Conservation (phyloP, 2,888 invertebrate genomes). For the Chymomyza fuscimana region DNA sequence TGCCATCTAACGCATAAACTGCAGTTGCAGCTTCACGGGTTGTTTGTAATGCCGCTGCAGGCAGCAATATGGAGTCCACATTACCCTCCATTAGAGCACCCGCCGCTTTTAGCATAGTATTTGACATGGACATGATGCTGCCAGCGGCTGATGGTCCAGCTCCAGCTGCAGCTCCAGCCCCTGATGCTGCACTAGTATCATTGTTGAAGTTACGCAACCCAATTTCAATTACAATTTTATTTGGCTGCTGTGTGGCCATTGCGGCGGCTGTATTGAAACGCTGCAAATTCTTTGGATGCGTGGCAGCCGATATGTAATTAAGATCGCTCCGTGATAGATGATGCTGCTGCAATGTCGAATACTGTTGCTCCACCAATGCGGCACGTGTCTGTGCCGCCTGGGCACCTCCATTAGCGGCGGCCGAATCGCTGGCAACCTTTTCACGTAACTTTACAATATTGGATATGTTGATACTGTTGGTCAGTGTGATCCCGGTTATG, state of each 20-base stretch:
- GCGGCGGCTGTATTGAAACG: slow-evolving; percentile 43
- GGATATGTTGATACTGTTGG: slow-evolving; percentile 79
- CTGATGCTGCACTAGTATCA: slow-evolving; percentile 18
- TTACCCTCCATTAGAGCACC: slow-evolving; percentile 75
- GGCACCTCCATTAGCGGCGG: slow-evolving; percentile 76
- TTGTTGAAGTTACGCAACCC: slow-evolving; percentile 68
- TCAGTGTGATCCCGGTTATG: slow-evolving; percentile 81
- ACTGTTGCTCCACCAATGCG: slow-evolving; percentile 77
- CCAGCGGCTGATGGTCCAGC: background rate
- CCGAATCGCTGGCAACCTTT: slow-evolving; percentile 78
- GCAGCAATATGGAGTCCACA: slow-evolving; percentile 77
- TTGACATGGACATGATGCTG: slow-evolving; percentile 46
- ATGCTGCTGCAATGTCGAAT: slow-evolving; percentile 76
- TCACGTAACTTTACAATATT: slow-evolving; percentile 78
- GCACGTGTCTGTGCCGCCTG: slow-evolving; percentile 77
- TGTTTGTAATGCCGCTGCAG: slow-evolving; percentile 52
- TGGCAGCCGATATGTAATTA: slow-evolving; percentile 75
- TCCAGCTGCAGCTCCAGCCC: slow-evolving; percentile 4
- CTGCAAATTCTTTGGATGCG: slow-evolving; percentile 77
- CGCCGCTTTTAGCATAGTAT: slow-evolving; percentile 57
- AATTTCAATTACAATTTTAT: slow-evolving; percentile 78
- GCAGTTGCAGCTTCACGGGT: slow-evolving; percentile 27
- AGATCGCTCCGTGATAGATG: slow-evolving; percentile 75
- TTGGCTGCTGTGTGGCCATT: slow-evolving; percentile 44
- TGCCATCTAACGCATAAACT: background rate